A percentile compares a stretch with the other conserved stretches of the same genome.
phyloP scores from a whole-genome alignment of 2,888 invertebrate genomes.

The Sphaeridia pumilis region DNA sequence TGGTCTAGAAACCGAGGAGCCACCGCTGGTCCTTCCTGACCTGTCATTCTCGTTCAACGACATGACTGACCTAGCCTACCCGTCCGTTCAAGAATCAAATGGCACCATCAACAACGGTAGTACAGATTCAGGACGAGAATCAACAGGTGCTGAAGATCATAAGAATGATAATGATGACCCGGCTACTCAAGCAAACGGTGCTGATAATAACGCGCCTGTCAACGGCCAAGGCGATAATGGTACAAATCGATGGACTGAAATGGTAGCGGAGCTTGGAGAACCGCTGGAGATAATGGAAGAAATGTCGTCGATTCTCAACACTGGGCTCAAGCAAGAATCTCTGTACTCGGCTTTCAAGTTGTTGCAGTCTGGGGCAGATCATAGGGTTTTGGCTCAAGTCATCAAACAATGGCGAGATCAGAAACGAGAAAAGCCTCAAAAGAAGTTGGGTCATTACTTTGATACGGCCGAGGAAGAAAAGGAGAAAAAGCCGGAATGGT shows the following conservation, averaged over 20 bases:
- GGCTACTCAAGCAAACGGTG: too few species aligned
- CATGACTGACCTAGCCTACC: background rate
- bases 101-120: too few species aligned
- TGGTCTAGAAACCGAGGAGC: background rate
- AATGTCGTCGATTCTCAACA: slow-evolving; percentile 63
- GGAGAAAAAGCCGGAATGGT: background rate
- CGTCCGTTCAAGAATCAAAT: too few species aligned
- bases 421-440: slow-evolving; percentile 40
- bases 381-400: slow-evolving; percentile 62
- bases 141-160: too few species aligned
- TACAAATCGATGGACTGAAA: background rate
- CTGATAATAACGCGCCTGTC: too few species aligned
- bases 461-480: background rate
- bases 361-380: slow-evolving; percentile 70
- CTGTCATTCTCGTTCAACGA: background rate
- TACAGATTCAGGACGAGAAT: too few species aligned
- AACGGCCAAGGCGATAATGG: too few species aligned
- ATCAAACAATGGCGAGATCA: slow-evolving; percentile 62
- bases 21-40: background rate
- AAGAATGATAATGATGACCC: too few species aligned
- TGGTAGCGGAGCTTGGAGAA: background rate
- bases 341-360: slow-evolving; percentile 62
- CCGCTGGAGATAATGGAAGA: slow-evolving; percentile 56
- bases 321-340: slow-evolving; percentile 63
- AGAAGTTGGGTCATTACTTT: slow-evolving; percentile 2